phyloP scores from a whole-genome alignment of 1,140 invertebrate species.

The Sarcophaga peregrina region DNA sequence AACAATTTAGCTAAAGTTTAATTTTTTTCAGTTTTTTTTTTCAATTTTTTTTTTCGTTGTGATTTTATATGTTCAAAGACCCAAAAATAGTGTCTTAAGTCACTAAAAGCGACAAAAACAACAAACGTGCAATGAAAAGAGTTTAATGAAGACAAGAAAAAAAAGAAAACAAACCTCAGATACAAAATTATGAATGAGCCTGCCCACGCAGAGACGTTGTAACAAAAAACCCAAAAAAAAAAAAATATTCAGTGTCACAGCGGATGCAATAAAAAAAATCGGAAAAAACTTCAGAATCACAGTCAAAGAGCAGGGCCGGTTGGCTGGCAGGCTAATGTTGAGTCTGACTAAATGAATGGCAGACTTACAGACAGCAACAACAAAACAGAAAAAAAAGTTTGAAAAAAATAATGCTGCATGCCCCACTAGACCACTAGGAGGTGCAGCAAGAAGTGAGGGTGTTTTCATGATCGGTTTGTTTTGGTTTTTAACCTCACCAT shows the following conservation, averaged over 20 bases:
- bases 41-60: neutral
- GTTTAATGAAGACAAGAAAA: conserved; percentile 26
- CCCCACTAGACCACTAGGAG: neutral
- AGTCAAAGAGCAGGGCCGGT: conserved; percentile 16
- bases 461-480: conserved; percentile 27
- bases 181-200: conserved; percentile 42
- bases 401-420: neutral
- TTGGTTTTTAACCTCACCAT: conserved; percentile 10
- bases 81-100: conserved; percentile 21
- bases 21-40: no score
- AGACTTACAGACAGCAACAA: conserved; percentile 29
- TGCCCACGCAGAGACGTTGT: conserved; percentile 28
- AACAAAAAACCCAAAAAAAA: neutral
- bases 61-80: neutral
- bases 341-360: neutral
- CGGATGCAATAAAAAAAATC: neutral
- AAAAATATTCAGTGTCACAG: conserved; percentile 34
- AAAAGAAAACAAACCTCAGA: neutral
- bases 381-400: conserved; percentile 2
- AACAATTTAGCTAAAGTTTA: neutral
- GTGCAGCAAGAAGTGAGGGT: conserved; percentile 30
- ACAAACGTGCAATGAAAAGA: conserved; percentile 26
- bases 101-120: conserved; percentile 22
- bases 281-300: neutral
- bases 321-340: neutral